Conservation (phyloP, 2,797 vertebrate species). For the Anguilla anguilla region DNA sequence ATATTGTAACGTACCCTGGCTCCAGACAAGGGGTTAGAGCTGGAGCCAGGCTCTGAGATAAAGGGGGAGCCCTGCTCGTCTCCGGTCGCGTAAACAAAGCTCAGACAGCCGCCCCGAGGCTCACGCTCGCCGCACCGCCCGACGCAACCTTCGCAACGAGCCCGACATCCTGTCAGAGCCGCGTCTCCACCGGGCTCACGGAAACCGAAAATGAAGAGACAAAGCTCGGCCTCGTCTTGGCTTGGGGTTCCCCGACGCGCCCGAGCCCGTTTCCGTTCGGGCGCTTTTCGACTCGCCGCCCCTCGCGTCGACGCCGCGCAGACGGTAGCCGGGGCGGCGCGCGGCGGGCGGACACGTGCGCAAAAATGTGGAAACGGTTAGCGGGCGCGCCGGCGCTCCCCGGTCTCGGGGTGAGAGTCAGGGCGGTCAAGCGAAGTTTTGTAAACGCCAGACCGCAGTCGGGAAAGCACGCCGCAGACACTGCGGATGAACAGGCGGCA, state of each 20-base stretch:
- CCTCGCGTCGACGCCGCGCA: not conserved
- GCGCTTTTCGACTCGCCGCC: not conserved
- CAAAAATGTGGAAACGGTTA: not conserved
- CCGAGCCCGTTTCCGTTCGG: not conserved
- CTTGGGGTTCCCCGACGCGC: not conserved
- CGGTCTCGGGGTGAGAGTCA: not conserved
- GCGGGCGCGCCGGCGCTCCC: not conserved
- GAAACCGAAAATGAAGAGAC: not conserved
- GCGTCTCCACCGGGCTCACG: not conserved
- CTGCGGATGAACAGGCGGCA: not conserved
- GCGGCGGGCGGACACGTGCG: not conserved
- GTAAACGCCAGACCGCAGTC: not conserved
- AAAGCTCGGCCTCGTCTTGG: not conserved
- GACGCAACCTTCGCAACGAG: not conserved
- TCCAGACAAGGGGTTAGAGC: not conserved
- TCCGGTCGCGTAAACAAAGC: not conserved
- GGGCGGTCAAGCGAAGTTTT: not conserved
- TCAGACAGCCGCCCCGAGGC: not conserved
- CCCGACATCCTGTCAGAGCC: not conserved
- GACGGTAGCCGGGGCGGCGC: not conserved
- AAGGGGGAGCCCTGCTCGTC: not conserved
- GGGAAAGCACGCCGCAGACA: not conserved
- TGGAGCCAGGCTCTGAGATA: not conserved
- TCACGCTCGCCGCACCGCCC: not conserved
- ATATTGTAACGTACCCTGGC: not conserved